A percentile compares a stretch with the other conserved stretches of the same genome.
phyloP scores from a whole-genome alignment of 2,888 invertebrate genomes.

The Caenorhabditis sp. region DNA sequence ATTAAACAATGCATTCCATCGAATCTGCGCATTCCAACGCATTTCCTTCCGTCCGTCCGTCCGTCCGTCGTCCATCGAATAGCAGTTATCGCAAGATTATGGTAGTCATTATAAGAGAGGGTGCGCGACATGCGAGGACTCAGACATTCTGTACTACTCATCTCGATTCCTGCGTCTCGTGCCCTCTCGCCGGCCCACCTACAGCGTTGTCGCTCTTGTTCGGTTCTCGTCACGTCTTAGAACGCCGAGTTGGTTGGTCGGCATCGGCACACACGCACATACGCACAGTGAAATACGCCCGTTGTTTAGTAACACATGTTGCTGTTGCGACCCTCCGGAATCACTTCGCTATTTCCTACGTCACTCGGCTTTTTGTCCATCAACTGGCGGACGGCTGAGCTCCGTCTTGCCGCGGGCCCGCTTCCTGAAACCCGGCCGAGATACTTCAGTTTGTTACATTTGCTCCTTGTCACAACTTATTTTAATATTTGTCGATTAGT shows the following conservation, averaged over 20 bases:
- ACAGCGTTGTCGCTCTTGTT: constrained; percentile 44
- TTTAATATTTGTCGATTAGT: constrained; percentile 46
- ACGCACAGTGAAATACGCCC: constrained; percentile 46
- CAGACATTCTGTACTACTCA: constrained; percentile 43
- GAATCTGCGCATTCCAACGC: constrained; percentile 48
- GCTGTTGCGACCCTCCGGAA: constrained; percentile 46
- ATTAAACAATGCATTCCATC: constrained; percentile 33
- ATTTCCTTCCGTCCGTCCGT: constrained; percentile 24
- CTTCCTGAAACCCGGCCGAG: constrained; percentile 18
- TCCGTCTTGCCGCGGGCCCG: constrained; percentile 6
- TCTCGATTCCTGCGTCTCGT: constrained; percentile 26
- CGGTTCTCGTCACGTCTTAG: constrained; percentile 47
- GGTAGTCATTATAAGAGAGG: constrained; percentile 25
- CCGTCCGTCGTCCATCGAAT: constrained; percentile 12
- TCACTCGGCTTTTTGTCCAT: constrained; percentile 24
- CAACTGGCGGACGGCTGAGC: constrained; percentile 31
- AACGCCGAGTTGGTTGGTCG: constrained; percentile 57
- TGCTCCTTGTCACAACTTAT: constrained; percentile 20
- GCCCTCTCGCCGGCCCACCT: constrained; percentile 16
- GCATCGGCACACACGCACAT: constrained; percentile 51
- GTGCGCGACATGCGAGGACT: background rate
- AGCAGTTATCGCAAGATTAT: constrained; percentile 36
- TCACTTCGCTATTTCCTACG: constrained; percentile 30
- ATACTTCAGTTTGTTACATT: constrained; percentile 37
- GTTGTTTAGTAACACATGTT: constrained; percentile 57